Percentiles rank a stretch among this genome's conserved stretches.
Conservation (phyloP, 2,888 invertebrate species). For the Nysson spinosus region DNA sequence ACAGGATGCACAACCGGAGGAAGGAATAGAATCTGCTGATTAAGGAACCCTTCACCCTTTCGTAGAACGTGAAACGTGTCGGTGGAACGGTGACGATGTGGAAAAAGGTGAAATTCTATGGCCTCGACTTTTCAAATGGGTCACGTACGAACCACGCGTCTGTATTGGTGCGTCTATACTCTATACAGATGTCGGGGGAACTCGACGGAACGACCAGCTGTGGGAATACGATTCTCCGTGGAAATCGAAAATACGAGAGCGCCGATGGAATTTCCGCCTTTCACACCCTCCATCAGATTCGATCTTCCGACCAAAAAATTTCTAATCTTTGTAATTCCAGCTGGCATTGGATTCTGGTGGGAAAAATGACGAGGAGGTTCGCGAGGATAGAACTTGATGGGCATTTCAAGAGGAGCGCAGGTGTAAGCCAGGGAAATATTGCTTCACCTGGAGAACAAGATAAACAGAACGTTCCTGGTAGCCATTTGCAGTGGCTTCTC, state of each 20-base stretch:
- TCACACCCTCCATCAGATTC: not conserved
- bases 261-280: conserved; percentile 32
- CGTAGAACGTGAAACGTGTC: conserved; percentile 19
- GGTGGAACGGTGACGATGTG: too few relatives aligned
- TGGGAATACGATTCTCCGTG: conserved; percentile 41
- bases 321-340: too few relatives aligned
- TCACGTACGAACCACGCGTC: conserved; percentile 32
- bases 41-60: conserved; percentile 28
- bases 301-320: too few relatives aligned
- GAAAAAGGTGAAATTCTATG: too few relatives aligned
- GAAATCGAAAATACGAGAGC: conserved; percentile 47
- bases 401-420: too few relatives aligned
- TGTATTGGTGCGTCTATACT: not conserved
- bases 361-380: too few relatives aligned
- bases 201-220: conserved; percentile 6
- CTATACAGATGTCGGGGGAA: not conserved
- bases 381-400: too few relatives aligned
- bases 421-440: not conserved
- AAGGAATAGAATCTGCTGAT: conserved; percentile 40
- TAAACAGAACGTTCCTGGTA: conserved; percentile 26
- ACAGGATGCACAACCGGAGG: not conserved
- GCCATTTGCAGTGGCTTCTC: conserved; percentile 19
- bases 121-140: conserved; percentile 60
- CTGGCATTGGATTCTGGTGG: too few relatives aligned
- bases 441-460: not conserved